Percentiles rank a stretch among this genome's conserved stretches.
These are phyloP conservation scores for Trichonephila inaurata DNA, from an alignment of 1,140 invertebrate genomes.

Conservation along the genomic window DNA sequence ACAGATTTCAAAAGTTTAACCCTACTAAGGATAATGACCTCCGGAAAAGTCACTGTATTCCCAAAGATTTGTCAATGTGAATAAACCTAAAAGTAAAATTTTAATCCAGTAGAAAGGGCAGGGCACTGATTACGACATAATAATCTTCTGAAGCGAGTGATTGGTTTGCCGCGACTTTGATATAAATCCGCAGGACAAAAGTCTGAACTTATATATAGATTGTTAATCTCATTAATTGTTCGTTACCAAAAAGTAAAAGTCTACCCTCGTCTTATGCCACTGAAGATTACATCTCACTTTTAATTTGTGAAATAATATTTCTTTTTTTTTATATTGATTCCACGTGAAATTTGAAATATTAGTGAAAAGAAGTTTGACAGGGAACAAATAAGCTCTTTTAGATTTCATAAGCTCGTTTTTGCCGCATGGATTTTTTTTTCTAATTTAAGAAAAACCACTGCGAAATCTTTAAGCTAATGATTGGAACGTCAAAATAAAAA, in stretches of 20 bases:
- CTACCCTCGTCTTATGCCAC: not conserved
- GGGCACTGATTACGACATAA: not conserved
- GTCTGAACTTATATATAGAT: not conserved
- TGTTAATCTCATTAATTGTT: conserved; percentile 34
- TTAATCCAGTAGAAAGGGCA: not conserved
- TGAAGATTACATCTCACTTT: not conserved
- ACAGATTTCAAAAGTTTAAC: not conserved
- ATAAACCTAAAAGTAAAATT: not conserved
- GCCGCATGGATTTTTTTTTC: not conserved
- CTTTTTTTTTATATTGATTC: not conserved
- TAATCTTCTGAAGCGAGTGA: not conserved
- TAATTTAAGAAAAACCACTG: not conserved
- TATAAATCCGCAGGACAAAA: not conserved
- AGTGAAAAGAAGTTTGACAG: not conserved
- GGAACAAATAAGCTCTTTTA: not conserved
- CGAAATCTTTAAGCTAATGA: not conserved
- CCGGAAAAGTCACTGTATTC: not conserved
- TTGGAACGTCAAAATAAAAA: not conserved
- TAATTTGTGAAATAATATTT: not conserved
- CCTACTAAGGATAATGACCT: not conserved
- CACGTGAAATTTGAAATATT: not conserved
- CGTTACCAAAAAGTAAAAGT: not conserved
- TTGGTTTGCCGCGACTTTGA: not conserved
- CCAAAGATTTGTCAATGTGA: not conserved
- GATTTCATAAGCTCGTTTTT: conserved; percentile 9